These are phyloP conservation scores for Bombus turneri DNA, from an alignment of 1,140 invertebrate genomes.

Conservation along the genomic window DNA sequence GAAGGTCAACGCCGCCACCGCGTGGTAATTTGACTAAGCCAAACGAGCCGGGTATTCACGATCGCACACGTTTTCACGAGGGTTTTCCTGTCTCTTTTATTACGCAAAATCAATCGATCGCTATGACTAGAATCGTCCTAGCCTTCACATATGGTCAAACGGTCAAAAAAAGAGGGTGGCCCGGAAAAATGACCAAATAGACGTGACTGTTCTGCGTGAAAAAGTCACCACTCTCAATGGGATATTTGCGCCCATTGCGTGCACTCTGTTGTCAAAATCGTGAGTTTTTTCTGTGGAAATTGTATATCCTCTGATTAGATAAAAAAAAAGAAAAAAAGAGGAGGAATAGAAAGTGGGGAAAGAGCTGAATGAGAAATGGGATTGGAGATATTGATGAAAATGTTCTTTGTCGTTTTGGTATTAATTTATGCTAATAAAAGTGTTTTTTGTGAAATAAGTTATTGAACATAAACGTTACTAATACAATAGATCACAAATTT, in stretches of 20 bases:
- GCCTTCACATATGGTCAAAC: constrained; percentile 80
- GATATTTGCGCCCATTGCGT: constrained; percentile 43
- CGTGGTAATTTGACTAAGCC: constrained; percentile 75
- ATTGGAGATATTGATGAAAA: background rate
- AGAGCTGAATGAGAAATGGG: background rate
- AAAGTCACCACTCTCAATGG: constrained; percentile 42
- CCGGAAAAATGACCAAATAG: constrained; percentile 77
- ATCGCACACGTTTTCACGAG: constrained; percentile 44
- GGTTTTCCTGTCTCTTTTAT: constrained; percentile 67
- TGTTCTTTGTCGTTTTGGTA: background rate
- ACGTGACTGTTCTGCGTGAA: constrained; percentile 57
- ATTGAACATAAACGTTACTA: no score
- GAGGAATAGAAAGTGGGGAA: background rate
- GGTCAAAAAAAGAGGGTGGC: constrained; percentile 80
- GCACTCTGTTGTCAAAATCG: constrained; percentile 43
- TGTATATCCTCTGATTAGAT: constrained; percentile 8
- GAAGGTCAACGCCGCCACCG: constrained; percentile 48
- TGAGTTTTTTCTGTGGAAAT: constrained; percentile 38
- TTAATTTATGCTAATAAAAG: no score
- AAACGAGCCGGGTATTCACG: constrained; percentile 60
- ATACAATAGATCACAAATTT: no score
- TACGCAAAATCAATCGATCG: constrained; percentile 65
- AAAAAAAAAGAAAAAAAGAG: constrained; percentile 2
- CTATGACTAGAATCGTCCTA: background rate
- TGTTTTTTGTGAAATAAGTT: no score